Percentiles rank a stretch among this genome's conserved stretches.
Conservation (phyloP, 2,797 vertebrate species). For the Petrocephalus sullivani region DNA sequence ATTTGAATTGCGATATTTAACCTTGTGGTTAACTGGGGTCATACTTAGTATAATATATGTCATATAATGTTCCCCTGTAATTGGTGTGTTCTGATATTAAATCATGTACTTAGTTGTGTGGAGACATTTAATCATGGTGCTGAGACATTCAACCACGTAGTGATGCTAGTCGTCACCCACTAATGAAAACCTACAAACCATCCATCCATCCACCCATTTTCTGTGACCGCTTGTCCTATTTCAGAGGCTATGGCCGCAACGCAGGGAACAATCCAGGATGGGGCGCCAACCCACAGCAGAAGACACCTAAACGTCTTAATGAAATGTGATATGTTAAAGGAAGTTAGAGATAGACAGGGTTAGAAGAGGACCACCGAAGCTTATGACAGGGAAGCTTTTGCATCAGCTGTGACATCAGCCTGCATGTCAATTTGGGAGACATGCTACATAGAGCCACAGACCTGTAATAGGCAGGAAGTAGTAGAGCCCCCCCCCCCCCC, state of each 20-base stretch:
- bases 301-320: background rate
- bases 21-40: background rate
- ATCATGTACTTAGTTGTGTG: background rate
- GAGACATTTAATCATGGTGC: background rate
- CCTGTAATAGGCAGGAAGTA: background rate
- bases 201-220: background rate
- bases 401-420: background rate
- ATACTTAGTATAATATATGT: background rate
- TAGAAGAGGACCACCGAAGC: background rate
- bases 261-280: background rate
- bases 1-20: background rate
- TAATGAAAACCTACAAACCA: background rate
- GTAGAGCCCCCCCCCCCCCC: no score
- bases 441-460: background rate
- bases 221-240: background rate
- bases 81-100: background rate
- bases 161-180: background rate
- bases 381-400: background rate
- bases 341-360: background rate
- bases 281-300: background rate
- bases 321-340: conserved; percentile 1
- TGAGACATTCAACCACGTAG: background rate
- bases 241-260: background rate
- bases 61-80: background rate
- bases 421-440: background rate